phyloP scores from a whole-genome alignment of 2,113 vertebrate genomes.

The Pygoscelis antarcticus region DNA sequence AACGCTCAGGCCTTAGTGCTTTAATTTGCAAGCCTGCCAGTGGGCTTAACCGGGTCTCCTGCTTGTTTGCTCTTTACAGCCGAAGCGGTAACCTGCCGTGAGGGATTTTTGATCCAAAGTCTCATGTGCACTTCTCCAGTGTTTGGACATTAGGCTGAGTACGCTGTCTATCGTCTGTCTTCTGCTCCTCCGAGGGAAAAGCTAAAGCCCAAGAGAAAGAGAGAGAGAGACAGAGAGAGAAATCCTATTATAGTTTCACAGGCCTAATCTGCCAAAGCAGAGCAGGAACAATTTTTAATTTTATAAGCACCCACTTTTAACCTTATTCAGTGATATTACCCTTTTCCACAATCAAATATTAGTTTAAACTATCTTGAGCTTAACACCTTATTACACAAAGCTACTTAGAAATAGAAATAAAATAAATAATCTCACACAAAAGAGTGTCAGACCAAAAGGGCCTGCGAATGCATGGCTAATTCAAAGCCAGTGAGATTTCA shows the following conservation, averaged over 20 bases:
- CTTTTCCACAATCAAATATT: conserved; percentile 46
- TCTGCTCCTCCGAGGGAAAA: not conserved
- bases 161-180: not conserved
- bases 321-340: not conserved
- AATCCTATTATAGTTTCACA: conserved; percentile 37
- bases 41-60: not conserved
- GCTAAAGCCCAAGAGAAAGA: not conserved
- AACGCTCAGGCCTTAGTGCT: not conserved
- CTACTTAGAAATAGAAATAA: conserved; percentile 51
- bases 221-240: not conserved
- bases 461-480: not conserved
- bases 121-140: not conserved
- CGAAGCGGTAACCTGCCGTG: rapidly evolving
- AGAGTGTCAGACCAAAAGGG: not conserved
- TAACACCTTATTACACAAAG: conserved; percentile 54
- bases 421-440: conserved; percentile 50
- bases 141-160: not conserved
- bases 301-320: conserved; percentile 28
- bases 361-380: conserved; percentile 39
- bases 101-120: not conserved
- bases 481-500: conserved; percentile 23
- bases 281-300: conserved; percentile 40
- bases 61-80: not conserved
- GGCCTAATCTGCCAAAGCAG: conserved; percentile 41
- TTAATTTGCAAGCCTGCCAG: not conserved